Evolutionary conservation across 2,888 invertebrate genomes (phyloP).

Genomic region (Hymenopus coronatus): DNA sequence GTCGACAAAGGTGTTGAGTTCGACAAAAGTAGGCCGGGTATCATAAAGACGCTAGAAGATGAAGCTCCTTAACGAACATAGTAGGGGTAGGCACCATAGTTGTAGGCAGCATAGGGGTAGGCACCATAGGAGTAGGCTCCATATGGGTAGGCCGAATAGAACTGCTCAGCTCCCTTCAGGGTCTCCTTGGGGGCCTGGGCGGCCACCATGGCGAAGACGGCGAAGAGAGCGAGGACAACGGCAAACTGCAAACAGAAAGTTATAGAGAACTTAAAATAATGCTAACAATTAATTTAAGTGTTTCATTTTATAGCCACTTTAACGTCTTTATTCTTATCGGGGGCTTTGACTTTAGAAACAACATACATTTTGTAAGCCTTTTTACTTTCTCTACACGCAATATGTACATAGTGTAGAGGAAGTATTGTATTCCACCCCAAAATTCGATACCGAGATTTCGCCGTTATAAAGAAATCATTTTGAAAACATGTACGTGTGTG

Average conservation of each 20-base stretch:
- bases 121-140: not conserved
- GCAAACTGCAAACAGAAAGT: not conserved
- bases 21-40: not conserved
- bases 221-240: not conserved
- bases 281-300: too few species aligned
- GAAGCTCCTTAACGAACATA: not conserved
- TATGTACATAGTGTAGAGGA: too few species aligned
- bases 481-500: too few species aligned
- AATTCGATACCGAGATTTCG: too few species aligned
- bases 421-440: too few species aligned
- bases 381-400: too few species aligned
- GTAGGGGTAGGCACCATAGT: not conserved
- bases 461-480: too few species aligned
- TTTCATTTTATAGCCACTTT: too few species aligned
- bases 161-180: not conserved
- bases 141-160: not conserved
- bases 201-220: not conserved
- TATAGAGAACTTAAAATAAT: not conserved
- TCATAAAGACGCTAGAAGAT: not conserved
- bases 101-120: not conserved
- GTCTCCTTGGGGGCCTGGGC: not conserved
- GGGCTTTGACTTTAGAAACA: too few species aligned
- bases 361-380: too few species aligned
- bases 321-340: too few species aligned
- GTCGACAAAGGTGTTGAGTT: not conserved